Evolutionary conservation across 2,888 invertebrate species (phyloP), one percentile per base, ranked within the genome.

Genomic region (Diloba caeruleocephala): DNA sequence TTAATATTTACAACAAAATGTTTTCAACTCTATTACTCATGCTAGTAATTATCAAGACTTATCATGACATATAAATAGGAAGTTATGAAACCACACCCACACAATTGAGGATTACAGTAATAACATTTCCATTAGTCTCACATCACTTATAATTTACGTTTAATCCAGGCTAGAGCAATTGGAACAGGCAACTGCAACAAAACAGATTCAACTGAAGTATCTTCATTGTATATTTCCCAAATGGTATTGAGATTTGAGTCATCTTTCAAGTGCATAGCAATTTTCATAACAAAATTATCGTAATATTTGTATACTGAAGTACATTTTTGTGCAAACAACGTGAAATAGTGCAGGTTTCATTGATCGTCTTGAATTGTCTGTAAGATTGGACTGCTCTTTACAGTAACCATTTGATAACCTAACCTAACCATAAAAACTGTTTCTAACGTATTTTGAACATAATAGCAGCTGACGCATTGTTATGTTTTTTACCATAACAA

Each of bases 171-270:
- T 43, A 39, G 44, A 54, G 33, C 50, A 45, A 57, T 63, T 43
- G 55, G 45, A 36, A 62, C 50, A 51, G 44, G 43, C 53, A 68
- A 48, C 63, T 72, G 73, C 14, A 72, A 68, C 31, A 3, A 52
- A 62, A 62, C 13, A 43, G 12, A 34, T 34, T 62, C 19, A 52
- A 67, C 12, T 13, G 13, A 38, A 60, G 8, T 41, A 60, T 32
- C 9, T 48, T 39, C 42, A 45, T 59, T 42, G 25, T 42, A 32
- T 17, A 21, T 25, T 46, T n/a, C 36, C 33, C 26, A n/a, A 41
- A 5, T 13, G 17, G 10, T 41, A 44, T 59, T 39, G 44, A 41
- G 21, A 45, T 25, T 43, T 44, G 25, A 33, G 46, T 59, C 17
- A 61, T 23, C 36, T 26, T 45, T 60, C 26, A 28, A 61, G 61